These are phyloP conservation scores for Mesembrinibis cayennensis DNA, from an alignment of 2,113 vertebrate genomes.

Conservation along the genomic window DNA sequence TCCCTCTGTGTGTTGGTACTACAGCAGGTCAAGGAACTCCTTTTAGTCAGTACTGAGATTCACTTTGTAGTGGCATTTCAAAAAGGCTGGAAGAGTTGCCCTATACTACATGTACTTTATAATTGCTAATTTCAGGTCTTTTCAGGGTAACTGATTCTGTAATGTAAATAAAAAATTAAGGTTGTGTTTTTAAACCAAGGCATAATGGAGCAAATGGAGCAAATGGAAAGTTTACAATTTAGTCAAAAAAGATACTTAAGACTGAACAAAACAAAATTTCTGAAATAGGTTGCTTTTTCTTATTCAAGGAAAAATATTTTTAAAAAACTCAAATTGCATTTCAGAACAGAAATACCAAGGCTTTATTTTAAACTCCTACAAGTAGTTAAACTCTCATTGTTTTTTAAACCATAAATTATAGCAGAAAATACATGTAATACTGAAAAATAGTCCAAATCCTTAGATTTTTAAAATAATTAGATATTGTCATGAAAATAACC, in stretches of 20 bases:
- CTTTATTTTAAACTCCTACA: background rate
- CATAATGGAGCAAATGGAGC: background rate
- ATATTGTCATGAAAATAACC: background rate
- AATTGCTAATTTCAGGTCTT: slow-evolving; percentile 36
- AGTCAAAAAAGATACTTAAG: background rate
- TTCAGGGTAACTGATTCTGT: background rate
- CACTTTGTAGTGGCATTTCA: slow-evolving; percentile 4
- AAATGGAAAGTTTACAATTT: slow-evolving; percentile 42
- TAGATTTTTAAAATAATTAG: background rate
- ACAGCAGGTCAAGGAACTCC: slow-evolving; percentile 57
- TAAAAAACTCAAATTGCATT: background rate
- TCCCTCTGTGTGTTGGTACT: slow-evolving; percentile 39
- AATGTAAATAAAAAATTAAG: slow-evolving; percentile 19
- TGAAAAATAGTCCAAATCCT: background rate
- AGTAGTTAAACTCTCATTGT: background rate
- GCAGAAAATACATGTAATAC: background rate
- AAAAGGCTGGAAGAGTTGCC: background rate
- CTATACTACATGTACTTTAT: background rate
- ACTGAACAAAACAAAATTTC: slow-evolving; percentile 8
- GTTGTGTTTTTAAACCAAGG: slow-evolving; percentile 3
- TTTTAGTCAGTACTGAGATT: slow-evolving; percentile 48
- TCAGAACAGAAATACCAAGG: background rate
- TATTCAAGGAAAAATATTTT: background rate
- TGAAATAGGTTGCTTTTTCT: background rate
- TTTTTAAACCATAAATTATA: background rate